Evolutionary conservation across 2,797 vertebrate genomes (phyloP), one percentile per base, ranked within the genome.

Genomic region (Dromococcyx pavoninus): DNA sequence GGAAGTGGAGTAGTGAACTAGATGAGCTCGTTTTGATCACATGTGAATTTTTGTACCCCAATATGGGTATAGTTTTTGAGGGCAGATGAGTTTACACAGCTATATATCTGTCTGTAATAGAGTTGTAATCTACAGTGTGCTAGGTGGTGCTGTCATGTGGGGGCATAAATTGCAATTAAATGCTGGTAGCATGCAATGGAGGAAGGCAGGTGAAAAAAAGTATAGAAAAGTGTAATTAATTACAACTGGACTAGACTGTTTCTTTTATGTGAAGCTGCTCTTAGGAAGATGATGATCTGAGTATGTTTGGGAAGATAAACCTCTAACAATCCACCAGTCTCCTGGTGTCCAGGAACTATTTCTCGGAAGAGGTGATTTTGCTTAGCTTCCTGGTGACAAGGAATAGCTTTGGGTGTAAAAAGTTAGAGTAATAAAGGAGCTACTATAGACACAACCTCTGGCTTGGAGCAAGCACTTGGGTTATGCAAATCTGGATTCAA

Each of bases 151-250:
- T 62, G 13, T 62, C 23, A 12, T 39, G 7, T 41, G 61, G 73
- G 17, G 46, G 32, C 27, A 61, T 22, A 84, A n/a, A 50, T 79
- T 5, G n/a, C 30, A 66, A 15, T 48, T 32, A n/a, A 72, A 87
- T 35, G 32, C 41, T 32, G 41, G 35, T 66, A 56, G 53, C 3
- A 0, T 33, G 56, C 0, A 0, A 7, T 56, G 56, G n/a, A 53
- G 32, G n/a, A 77, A 77, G 19, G 21, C 16, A 44, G 30, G 25
- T 2, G 30, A 41, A 84, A 65, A 7, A 67, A 5, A 2, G 9
- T 25, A 32, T 0, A 2, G 41, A n/a, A 76, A 81, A 88, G 66
- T 7, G 2, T 51, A 58, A 46, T 35, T 51, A 28, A 56, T 33
- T 70, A 48, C 75, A 91, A 62, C 15, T n/a, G 19, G 89, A 33